Base-by-base conservation (phyloP, 2,888 invertebrate species). In the Holacanthella duospinosa region DNA sequence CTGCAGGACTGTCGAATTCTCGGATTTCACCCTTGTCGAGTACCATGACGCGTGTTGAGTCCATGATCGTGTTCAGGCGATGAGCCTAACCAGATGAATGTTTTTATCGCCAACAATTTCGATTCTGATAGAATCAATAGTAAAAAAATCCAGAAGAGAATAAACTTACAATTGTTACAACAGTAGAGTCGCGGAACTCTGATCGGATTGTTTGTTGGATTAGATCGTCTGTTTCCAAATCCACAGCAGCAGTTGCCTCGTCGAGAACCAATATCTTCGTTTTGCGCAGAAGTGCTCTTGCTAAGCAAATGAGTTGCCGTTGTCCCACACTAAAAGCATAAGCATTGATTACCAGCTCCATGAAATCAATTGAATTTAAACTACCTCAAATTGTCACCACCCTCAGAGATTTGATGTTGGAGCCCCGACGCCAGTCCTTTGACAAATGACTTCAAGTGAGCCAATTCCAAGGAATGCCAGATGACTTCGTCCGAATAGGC, bases 191-290 rank as follows among this genome's bases (percentile, higher is more conserved):
- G 65, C 82, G 84, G 77, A 94, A 94, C 77, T 93, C 89, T 28
- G 85, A 83, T 26, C 88, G 84, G 76, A 94, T 94, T 0, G 75
- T 75, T 68, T 84, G 83, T 81, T 87, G 87, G 76, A 93, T 92
- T 65, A 92, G 83, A 75, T 89, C 89, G 77, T 93, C 92, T 0
- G 92, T 93, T 81, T 91, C 91, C 70, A 92, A 80, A 80, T 93
- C 93, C 26, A 93, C 89, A 68, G 92, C 90, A 57, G 92, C 92
- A 43, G 92, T 93, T 55, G 92, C 92, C 59, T 66, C 64, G 55
- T 66, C 66, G 24, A 66, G 36, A 19, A 66, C 61, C 1, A 71
- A 54, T 27, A 72, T 68, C 24, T 64, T 68, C 0, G 70, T 70
- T 55, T 71, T 72, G 1, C 69, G 59, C 3, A 70, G 66, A 24